These are phyloP conservation scores for Cricetomys ansorgei DNA, from an alignment of 2,113 vertebrate genomes.

Conservation along the genomic window DNA sequence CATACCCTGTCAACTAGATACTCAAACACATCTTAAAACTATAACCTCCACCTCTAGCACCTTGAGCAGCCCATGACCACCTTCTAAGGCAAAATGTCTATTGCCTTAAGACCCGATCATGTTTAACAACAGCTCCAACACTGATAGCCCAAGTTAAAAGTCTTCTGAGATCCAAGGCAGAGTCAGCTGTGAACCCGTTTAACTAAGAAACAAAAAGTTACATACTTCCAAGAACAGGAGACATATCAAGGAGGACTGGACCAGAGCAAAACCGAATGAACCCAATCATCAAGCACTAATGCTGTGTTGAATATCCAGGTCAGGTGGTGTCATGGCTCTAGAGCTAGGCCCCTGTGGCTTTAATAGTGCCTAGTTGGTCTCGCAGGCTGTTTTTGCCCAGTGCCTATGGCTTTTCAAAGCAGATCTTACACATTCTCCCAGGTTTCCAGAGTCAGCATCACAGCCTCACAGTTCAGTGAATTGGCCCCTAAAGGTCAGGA, in stretches of 20 bases:
- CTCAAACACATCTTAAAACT: neutral
- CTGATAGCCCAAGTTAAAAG: neutral
- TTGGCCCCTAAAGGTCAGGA: neutral
- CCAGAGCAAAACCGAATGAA: neutral
- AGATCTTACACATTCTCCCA: neutral
- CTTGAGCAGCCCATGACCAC: neutral
- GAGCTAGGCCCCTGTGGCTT: neutral
- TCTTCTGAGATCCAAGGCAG: neutral
- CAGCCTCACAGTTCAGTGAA: neutral
- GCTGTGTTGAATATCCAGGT: neutral
- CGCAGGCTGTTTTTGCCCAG: neutral
- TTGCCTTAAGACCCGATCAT: neutral
- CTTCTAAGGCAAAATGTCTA: neutral
- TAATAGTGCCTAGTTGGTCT: neutral
- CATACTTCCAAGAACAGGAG: neutral
- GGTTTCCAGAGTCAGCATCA: neutral
- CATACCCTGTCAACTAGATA: neutral
- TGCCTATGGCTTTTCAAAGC: neutral
- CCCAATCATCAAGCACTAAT: neutral
- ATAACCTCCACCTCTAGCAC: neutral
- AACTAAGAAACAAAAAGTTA: too few species aligned
- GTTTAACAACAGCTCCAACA: neutral
- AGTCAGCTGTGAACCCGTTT: neutral
- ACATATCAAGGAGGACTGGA: neutral
- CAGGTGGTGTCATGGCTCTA: neutral